Conservation (phyloP, 2,797 vertebrate genomes). For the Melanogrammus aeglefinus region DNA sequence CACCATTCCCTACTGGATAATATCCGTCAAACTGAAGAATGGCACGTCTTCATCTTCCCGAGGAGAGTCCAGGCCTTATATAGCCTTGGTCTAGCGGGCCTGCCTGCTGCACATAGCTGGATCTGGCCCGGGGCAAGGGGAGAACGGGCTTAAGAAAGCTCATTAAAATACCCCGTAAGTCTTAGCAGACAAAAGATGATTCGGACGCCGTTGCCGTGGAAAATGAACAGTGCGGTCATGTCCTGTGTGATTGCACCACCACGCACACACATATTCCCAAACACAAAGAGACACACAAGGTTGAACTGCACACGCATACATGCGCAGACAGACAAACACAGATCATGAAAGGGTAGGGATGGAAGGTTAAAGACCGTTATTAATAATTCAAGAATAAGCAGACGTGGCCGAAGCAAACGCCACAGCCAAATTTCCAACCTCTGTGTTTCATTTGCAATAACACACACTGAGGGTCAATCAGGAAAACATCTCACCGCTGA, state of each 20-base stretch:
- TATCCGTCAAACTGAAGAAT: conserved; percentile 73
- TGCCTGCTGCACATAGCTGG: conserved; percentile 61
- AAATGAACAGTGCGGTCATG: conserved; percentile 55
- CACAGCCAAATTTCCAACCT: conserved; percentile 10
- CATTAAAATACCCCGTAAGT: conserved; percentile 66
- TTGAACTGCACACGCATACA: neutral
- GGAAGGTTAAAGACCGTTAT: neutral
- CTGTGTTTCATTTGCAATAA: conserved; percentile 29
- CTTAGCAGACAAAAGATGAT: conserved; percentile 61
- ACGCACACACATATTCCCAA: neutral
- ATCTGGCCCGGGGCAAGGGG: conserved; percentile 63
- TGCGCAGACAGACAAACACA: neutral
- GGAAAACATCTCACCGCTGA: conserved; percentile 26
- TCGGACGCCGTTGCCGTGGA: conserved; percentile 41
- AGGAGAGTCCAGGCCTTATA: conserved; percentile 74
- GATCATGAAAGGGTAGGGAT: neutral
- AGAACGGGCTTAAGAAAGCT: conserved; percentile 67
- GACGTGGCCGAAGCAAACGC: conserved; percentile 31
- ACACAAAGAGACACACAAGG: neutral
- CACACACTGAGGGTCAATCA: conserved; percentile 45
- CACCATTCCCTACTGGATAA: conserved; percentile 58
- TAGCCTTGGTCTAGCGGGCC: conserved; percentile 62
- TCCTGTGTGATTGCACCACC: conserved; percentile 26
- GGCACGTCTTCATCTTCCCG: conserved; percentile 69
- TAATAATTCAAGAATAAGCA: conserved; percentile 26